Percentiles rank a stretch among this genome's conserved stretches.
Evolutionary conservation across 2,888 invertebrate species (phyloP).

Genomic region (Fragum sueziense): DNA sequence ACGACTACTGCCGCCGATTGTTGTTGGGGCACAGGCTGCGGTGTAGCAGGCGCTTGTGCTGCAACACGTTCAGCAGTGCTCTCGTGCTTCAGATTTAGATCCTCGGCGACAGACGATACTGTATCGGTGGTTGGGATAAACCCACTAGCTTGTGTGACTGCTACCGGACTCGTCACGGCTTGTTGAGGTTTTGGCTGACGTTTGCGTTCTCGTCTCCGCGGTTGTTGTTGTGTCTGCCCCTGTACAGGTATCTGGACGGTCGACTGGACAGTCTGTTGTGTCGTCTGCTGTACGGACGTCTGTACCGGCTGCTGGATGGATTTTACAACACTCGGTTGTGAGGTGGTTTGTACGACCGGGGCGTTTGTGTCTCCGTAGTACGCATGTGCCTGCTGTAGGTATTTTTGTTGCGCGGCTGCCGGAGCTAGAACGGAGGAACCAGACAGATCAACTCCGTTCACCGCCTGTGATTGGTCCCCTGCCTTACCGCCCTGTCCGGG

Average conservation of each 20-base stretch:
- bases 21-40: neutral
- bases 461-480: neutral
- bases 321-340: neutral
- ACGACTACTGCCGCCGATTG: neutral
- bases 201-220: neutral
- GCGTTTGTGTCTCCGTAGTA: slow-evolving; percentile 34
- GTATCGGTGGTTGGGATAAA: slow-evolving; percentile 52
- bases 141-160: slow-evolving; percentile 24
- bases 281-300: neutral
- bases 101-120: slow-evolving; percentile 51
- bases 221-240: neutral
- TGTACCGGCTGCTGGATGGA: neutral
- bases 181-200: neutral
- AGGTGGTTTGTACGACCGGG: neutral
- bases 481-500: slow-evolving; percentile 32
- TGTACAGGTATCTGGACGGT: neutral
- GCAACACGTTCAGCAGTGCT: neutral
- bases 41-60: neutral
- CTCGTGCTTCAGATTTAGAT: slow-evolving; percentile 44
- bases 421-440: slow-evolving; percentile 45
- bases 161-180: neutral
- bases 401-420: slow-evolving; percentile 45
- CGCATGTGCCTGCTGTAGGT: slow-evolving; percentile 47
- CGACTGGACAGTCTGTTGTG: neutral
- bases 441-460: slow-evolving; percentile 23